Evolutionary conservation across 2,797 vertebrate genomes (phyloP).

Genomic region (Acanthurus tractus): DNA sequence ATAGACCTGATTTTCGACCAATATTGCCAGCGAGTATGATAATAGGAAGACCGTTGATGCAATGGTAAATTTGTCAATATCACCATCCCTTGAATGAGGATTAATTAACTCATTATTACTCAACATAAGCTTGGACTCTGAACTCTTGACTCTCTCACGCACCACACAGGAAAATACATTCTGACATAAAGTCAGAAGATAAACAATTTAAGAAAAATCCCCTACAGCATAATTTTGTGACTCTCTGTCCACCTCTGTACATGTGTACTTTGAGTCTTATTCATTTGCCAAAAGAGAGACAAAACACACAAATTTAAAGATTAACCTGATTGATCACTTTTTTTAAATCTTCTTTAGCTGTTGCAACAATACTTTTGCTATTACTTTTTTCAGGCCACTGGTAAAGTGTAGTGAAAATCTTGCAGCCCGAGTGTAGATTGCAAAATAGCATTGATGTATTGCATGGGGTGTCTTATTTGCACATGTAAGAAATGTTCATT

Average conservation of each 20-base stretch:
- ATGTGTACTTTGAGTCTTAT: too few species aligned
- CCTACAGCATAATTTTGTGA: too few species aligned
- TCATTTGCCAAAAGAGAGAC: too few species aligned
- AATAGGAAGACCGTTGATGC: not conserved
- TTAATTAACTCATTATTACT: conserved; percentile 25
- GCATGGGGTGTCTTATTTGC: not conserved
- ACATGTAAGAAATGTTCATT: not conserved
- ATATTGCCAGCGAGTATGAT: conserved; percentile 11
- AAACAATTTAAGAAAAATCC: too few species aligned
- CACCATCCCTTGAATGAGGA: conserved; percentile 3
- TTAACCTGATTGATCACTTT: not conserved
- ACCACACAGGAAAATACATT: not conserved
- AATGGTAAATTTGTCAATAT: conserved; percentile 21
- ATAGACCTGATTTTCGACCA: not conserved
- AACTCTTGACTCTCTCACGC: conserved; percentile 4
- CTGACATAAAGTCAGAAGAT: too few species aligned
- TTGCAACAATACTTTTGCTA: too few species aligned
- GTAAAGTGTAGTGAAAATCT: too few species aligned
- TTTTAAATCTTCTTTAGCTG: not conserved
- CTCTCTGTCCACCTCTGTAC: too few species aligned
- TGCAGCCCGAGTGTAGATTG: not conserved
- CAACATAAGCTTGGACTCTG: not conserved
- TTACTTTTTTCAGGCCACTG: too few species aligned
- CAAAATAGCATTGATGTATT: not conserved
- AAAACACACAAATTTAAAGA: too few species aligned